Conservation (phyloP, 2,113 vertebrate species). For the Oncorhynchus masou region DNA sequence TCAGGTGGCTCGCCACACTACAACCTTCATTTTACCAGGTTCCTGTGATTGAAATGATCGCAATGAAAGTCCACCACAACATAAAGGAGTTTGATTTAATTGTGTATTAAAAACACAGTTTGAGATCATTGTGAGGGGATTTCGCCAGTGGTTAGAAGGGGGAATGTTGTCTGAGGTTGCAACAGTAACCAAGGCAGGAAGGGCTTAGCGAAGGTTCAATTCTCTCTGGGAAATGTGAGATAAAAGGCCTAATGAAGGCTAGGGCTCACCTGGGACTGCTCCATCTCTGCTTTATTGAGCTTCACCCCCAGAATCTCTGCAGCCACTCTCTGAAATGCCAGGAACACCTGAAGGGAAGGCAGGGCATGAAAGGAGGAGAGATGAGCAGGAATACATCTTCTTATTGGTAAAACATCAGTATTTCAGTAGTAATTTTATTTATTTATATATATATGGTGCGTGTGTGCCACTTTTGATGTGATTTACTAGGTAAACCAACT, state of each 20-base stretch:
- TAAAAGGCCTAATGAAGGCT: conserved; percentile 7
- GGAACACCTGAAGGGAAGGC: conserved; percentile 82
- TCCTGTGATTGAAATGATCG: no score
- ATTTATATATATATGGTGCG: neutral
- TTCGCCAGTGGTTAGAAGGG: no score
- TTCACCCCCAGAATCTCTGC: conserved; percentile 96
- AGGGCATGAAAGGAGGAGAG: conserved; percentile 50
- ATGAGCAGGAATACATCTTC: neutral
- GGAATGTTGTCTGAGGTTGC: no score
- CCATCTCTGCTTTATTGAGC: conserved; percentile 97
- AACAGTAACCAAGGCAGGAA: no score
- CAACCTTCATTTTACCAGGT: no score
- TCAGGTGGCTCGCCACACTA: no score
- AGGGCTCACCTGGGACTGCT: conserved; percentile 96
- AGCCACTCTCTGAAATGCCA: conserved; percentile 96
- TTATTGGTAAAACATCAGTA: neutral
- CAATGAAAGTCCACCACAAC: no score
- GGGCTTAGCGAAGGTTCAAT: no score
- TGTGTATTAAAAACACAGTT: no score
- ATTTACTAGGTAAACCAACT: conserved; percentile 39
- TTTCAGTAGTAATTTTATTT: neutral
- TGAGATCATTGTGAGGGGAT: no score
- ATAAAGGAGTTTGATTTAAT: no score
- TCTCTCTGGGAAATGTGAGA: neutral
- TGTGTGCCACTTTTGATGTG: neutral